Base-by-base conservation (phyloP, 2,888 invertebrate species). In the Eupithecia abbreviata region DNA sequence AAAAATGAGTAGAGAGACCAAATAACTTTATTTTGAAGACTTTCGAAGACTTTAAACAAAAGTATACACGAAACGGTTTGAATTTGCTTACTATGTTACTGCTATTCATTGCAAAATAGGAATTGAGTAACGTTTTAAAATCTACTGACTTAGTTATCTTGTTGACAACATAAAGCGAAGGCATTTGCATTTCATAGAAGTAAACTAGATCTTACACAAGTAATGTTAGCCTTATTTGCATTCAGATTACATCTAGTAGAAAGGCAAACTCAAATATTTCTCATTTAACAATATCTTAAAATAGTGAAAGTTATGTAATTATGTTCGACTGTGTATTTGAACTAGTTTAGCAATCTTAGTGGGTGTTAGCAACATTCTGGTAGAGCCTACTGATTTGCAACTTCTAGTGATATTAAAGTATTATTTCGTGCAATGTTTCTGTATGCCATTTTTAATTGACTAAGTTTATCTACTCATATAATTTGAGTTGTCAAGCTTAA, bases 91-190 rank as follows among this genome's bases (percentile, higher is more conserved):
- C 12, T 30, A 62, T 62, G 18, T 18, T 30, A 30, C 62, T 10
- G 10, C 10, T 62, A 30, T 30, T 18, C 9, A 58, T 18, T 68
- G 43, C 67, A 10, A 76, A 70, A 76, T 58, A 67, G 10, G 15
- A 65, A 74, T 76, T 66, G 68, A 69, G 66, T 70, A 78, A 76
- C 18, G 66, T 18, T 41, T 30, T 71, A 67, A 62, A 71, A 75
- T 68, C n/a, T 49, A 62, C 71, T 65, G 47, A 65, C 68, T 77
- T 76, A 72, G 66, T 79, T 81, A 73, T 74, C 43, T 71, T 73
- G 49, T 69, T 73, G 79, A 79, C 78, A 80, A 75, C 74, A 75
- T 79, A 76, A 76, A 82, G 77, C 42, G 78, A 71, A 71, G 62
- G 13, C 49, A 79, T 78, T 78, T 76, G 74, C 76, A 78, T 78